Evolutionary conservation across 2,113 vertebrate genomes (phyloP).

Genomic region (Cochlearius cochlearius): DNA sequence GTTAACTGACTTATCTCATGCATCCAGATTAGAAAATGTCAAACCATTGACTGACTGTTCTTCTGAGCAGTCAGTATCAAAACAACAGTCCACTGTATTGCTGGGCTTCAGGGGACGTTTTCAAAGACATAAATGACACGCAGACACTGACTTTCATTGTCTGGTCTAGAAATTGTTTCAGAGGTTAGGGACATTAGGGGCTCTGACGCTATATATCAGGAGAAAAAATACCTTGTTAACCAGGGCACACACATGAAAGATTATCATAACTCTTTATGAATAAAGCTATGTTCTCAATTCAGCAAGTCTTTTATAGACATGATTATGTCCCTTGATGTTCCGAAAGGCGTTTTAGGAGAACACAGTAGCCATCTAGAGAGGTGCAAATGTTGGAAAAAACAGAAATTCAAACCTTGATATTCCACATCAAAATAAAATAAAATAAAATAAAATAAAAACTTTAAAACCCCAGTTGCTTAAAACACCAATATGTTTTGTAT

Average conservation of each 20-base stretch:
- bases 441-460: background rate
- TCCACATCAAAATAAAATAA: background rate
- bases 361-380: background rate
- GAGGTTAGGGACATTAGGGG: background rate
- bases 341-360: background rate
- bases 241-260: background rate
- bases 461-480: background rate
- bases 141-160: background rate
- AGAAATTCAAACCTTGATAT: background rate
- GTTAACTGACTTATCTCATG: background rate
- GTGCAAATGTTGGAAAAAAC: background rate
- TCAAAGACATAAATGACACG: background rate
- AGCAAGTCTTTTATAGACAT: background rate
- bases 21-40: slow-evolving; percentile 32
- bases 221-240: background rate
- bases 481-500: fast-evolving
- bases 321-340: background rate
- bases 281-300: background rate
- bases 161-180: background rate
- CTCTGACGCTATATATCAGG: background rate
- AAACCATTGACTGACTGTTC: background rate
- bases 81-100: background rate
- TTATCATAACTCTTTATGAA: background rate
- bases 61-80: background rate
- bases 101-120: background rate